Evolutionary conservation across 2,797 vertebrate species (phyloP).

Genomic region (Sebastiscus tertius): DNA sequence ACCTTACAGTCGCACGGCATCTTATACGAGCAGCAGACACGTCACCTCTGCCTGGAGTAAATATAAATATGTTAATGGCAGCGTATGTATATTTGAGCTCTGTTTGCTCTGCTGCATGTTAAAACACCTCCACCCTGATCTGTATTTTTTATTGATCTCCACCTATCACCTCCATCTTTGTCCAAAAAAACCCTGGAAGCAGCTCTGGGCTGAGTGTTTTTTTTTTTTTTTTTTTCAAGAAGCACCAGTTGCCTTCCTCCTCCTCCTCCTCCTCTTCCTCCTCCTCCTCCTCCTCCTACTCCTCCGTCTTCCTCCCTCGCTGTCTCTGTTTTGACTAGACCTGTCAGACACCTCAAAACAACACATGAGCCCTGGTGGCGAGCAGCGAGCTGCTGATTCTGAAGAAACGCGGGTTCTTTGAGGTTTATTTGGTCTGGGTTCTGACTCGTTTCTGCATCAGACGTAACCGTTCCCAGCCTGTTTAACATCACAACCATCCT

Average conservation of each 20-base stretch:
- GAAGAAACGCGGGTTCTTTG: not conserved
- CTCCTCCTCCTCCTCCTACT: not conserved
- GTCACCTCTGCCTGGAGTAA: too few relatives aligned
- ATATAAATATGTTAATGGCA: too few relatives aligned
- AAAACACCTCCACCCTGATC: not conserved
- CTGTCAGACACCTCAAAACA: slow-evolving; percentile 37
- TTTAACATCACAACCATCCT: not conserved
- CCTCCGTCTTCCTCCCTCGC: slow-evolving; percentile 12
- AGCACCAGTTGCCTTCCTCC: not conserved
- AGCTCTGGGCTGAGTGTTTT: not conserved
- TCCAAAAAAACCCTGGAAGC: not conserved
- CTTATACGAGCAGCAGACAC: too few relatives aligned
- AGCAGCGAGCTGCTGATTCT: not conserved
- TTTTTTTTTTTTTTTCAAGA: not conserved
- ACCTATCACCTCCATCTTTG: not conserved
- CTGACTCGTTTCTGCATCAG: not conserved
- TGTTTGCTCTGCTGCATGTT: not conserved
- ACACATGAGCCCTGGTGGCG: not conserved
- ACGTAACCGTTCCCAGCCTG: not conserved
- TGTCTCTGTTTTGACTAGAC: slow-evolving; percentile 37
- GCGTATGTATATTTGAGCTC: not conserved
- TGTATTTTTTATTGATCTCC: not conserved
- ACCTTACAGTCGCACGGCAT: too few relatives aligned
- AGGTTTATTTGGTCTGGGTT: not conserved
- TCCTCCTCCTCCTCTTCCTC: slow-evolving; percentile 8